Base-by-base conservation (phyloP, 2,888 invertebrate species). In the Aphrophora alni region DNA sequence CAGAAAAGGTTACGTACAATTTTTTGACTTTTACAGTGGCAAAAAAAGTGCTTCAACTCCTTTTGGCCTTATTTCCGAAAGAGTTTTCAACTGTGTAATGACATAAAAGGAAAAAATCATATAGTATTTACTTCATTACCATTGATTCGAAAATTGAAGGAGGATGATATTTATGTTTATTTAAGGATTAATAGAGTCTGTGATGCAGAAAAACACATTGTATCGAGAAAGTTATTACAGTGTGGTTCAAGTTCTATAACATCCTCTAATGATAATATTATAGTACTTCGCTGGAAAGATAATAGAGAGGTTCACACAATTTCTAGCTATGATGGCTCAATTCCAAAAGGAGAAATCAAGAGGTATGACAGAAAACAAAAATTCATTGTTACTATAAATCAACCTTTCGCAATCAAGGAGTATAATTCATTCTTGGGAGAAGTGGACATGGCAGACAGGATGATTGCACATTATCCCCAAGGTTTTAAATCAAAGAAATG, bases 391-490 rank as follows among this genome's bases (percentile, higher is more conserved):
- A 25, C 3, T 17, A 21, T 76, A 2, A 21, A 38, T 0, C 26
- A 38, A 26, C 75, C 75, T 17, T 25, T 14, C 33, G 21, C 3
- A 25, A n/a, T 71, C 0, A 4, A 28, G 21, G 14, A 17, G n/a
- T 80, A 75, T 21, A 75, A 76, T 25, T 21, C 27, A 21, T 72
- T 38, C 14, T 77, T 80, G 80, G 80, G 77, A 27, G 77, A 77
- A 17, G 77, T 80, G 2, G 82, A 82, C 27, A 21, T 77, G 2
- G 75, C 25, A 27, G 78, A 82, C 59, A 73, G 77, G 0, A 82
- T 80, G 80, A 74, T 82, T 17, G 80, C 78, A n/a, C 75, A 80
- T 59, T 82, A 80, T 51, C 80, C 82, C 0, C 81, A 79, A 73
- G 77, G 72, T 38, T 10, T 79, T 10, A 81, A 82, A 81, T 79